Evolutionary conservation across 2,797 vertebrate genomes (phyloP).

Genomic region (Clangula hyemalis): DNA sequence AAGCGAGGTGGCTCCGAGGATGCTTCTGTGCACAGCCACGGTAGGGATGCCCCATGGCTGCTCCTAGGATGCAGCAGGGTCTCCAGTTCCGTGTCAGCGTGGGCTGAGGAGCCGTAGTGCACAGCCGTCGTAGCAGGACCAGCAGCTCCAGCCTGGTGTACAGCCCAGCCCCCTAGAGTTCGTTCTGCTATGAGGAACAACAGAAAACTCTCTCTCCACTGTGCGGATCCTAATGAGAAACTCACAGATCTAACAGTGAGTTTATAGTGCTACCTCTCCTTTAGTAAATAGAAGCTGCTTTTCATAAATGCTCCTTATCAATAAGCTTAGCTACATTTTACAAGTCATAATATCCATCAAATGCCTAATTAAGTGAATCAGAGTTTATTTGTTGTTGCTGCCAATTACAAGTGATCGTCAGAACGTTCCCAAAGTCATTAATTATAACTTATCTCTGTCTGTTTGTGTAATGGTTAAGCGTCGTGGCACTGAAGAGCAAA

Average conservation of each 20-base stretch:
- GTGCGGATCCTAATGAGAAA: background rate
- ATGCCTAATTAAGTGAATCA: conserved; percentile 59
- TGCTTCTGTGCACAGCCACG: background rate
- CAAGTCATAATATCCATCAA: conserved; percentile 43
- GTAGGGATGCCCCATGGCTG: background rate
- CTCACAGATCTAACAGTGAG: background rate
- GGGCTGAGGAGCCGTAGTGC: background rate
- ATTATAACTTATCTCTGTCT: conserved; percentile 64
- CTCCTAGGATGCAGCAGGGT: background rate
- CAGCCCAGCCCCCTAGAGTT: background rate
- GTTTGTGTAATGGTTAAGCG: conserved; percentile 48
- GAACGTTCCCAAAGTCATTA: conserved; percentile 50
- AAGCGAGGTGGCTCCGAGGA: background rate
- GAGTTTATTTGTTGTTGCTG: background rate
- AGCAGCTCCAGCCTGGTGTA: background rate
- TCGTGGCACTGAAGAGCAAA: conserved; percentile 35
- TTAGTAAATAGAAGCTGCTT: conserved; percentile 37
- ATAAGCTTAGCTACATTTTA: conserved; percentile 62
- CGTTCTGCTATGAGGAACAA: background rate
- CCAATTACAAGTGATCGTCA: conserved; percentile 39
- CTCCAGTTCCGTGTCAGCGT: background rate
- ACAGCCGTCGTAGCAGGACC: background rate
- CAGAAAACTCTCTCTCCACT: background rate
- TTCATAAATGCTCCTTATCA: conserved; percentile 64
- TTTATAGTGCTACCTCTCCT: background rate